Base-by-base conservation (phyloP, 2,797 vertebrate species). In the Sebastes trivittatus region DNA sequence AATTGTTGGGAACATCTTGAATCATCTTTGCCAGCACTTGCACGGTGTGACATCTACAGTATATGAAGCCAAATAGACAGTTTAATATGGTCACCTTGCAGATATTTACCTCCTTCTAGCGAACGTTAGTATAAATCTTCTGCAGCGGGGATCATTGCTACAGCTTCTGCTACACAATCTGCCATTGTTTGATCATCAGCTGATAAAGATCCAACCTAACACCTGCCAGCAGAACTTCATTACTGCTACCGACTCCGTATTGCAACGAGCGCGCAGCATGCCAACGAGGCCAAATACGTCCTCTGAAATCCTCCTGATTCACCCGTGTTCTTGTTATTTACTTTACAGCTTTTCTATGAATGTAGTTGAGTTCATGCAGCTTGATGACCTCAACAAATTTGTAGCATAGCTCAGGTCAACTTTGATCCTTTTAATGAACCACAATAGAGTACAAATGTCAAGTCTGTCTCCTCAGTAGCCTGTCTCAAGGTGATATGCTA, bases 161-260 rank as follows among this genome's bases (percentile, higher is more conserved):
- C 60, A 71, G 69, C 75, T 84, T 82, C 77, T 83, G 75, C 62
- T 68, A 52, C 70, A 66, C 72, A 83, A 72, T 67, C 72, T 87
- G 72, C 77, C 38, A 66, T 75, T 79, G 80, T 90, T 86, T 87
- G 72, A 82, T 78, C 68, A 59, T 80, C 55, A 69, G 78, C 71
- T 87, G 81, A 86, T 77, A 63, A 79, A 22, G 38, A 87, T 85
- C 77, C 83, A 80, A 75, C 76, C 72, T 42, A 74, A 66, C 76
- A 82, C 81, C 79, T 84, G 75, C 72, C 75, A 84, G 61, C 55
- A 58, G 56, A 78, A 70, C 65, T 79, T 77, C 34, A 76, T 77
- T 84, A 56, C 67, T 77, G 77, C 66, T 54, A 54, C 46, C 18
- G 18, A 49, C 46, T 49, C 66, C 58, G 61, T 75, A 38, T 58